Evolutionary conservation across 2,113 vertebrate genomes (phyloP).

Genomic region (Hippocampus comes): DNA sequence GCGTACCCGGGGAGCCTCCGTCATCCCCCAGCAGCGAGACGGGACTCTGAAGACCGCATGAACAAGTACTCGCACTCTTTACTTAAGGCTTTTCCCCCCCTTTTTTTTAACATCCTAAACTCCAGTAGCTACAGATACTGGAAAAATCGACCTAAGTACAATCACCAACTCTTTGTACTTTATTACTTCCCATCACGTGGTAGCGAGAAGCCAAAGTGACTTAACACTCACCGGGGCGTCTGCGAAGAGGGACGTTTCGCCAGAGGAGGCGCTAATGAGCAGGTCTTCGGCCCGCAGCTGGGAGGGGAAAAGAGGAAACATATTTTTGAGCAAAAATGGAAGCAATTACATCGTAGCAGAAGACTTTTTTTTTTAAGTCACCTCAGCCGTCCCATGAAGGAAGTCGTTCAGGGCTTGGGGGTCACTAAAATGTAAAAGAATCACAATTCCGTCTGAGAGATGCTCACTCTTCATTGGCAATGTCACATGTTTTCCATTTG

Average conservation of each 20-base stretch:
- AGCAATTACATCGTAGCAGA: background rate
- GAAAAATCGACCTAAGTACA: background rate
- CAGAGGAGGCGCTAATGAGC: conserved; percentile 76
- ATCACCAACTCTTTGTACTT: background rate
- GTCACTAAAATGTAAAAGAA: conserved; percentile 62
- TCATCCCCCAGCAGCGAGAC: conserved; percentile 74
- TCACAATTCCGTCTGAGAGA: background rate
- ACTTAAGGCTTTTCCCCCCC: background rate
- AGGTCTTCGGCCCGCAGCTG: conserved; percentile 79
- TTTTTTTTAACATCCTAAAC: too few relatives aligned
- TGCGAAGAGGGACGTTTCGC: conserved; percentile 74
- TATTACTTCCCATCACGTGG: background rate
- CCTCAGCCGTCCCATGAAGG: conserved; percentile 80
- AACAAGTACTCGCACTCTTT: conserved; percentile 6
- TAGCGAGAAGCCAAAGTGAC: background rate
- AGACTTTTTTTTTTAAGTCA: conserved; percentile 35
- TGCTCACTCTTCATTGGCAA: background rate
- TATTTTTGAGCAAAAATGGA: background rate
- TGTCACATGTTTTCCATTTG: background rate
- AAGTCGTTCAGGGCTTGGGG: conserved; percentile 81
- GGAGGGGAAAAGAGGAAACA: conserved; percentile 35
- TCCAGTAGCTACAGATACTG: background rate
- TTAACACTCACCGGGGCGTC: conserved; percentile 75
- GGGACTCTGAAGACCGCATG: conserved; percentile 63
- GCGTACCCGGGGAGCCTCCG: conserved; percentile 64